These are phyloP conservation scores for Xylota segnis DNA, from an alignment of 2,888 invertebrate species.

Conservation along the genomic window DNA sequence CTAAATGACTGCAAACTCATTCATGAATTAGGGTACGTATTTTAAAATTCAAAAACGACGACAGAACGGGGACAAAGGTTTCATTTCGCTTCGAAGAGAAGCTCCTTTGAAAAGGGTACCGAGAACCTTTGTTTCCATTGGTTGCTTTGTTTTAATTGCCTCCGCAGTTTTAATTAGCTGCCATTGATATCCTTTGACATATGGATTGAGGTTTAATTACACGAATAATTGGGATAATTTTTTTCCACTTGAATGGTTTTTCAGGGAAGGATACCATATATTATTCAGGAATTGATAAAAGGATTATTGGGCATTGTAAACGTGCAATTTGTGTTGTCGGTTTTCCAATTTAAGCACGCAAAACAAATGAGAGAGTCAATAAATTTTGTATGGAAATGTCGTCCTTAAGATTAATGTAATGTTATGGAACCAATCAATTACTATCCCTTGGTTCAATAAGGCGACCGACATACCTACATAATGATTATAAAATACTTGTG, in stretches of 20 bases:
- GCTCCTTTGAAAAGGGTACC: conserved; percentile 15
- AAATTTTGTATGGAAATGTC: background rate
- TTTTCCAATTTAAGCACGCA: background rate
- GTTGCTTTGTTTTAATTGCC: conserved; percentile 24
- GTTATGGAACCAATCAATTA: too few relatives aligned
- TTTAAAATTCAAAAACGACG: conserved; percentile 7
- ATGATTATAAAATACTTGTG: too few relatives aligned
- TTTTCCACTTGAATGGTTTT: conserved; percentile 28
- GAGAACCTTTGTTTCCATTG: conserved; percentile 29
- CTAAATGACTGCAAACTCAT: background rate
- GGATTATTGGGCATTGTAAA: background rate
- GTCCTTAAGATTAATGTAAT: background rate
- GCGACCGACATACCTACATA: too few relatives aligned
- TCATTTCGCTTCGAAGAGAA: background rate
- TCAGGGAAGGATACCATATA: background rate
- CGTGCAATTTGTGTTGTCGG: background rate
- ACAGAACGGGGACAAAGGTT: conserved; percentile 17
- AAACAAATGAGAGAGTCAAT: background rate
- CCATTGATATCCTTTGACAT: conserved; percentile 37
- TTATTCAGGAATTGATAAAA: background rate
- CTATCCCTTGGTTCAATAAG: too few relatives aligned
- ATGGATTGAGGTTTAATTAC: conserved; percentile 52
- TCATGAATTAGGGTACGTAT: background rate
- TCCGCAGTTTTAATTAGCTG: conserved; percentile 49
- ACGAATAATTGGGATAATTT: background rate